Base-by-base conservation (phyloP, 1,140 invertebrate genomes). In the Pseudomyrmex cubaensis region DNA sequence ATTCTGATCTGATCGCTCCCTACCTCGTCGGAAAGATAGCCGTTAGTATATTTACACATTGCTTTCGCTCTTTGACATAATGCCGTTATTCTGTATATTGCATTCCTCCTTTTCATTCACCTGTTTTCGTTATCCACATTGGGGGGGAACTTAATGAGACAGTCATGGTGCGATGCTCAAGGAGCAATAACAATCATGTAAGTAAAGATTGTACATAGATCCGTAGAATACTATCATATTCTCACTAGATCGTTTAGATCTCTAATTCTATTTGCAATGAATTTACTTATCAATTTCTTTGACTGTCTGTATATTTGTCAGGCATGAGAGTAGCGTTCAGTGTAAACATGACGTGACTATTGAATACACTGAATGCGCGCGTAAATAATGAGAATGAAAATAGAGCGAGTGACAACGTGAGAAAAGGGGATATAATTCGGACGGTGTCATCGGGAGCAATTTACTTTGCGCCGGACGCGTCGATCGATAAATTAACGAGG, bases 1-100 rank as follows among this genome's bases (percentile, higher is more conserved):
- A 91, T 92, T 92, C 89, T 88, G 90, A 94, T 93, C 90, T 90
- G 90, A 93, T 93, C 92, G 92, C 92, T 93, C 85, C 84, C 83
- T 44, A 69, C 83, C 73, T 35, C 73, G 48, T 52, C 78, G 50
- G 35, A 50, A 78, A 74, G 76, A 13, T 77, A 63, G 72, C 76
- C 77, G 76, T 80, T 63, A 61, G 61, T 87, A 35, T 35, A 87
- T 87, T 87, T 87, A 75, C 87, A 66, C 52, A 59, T 46, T 83
- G 57, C 52, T 76, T 80, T 70, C 77, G 17, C 56, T 84, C 17
- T n/a, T 46, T 46, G 63, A 9, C 35, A 48, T 78, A 69, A 56
- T 46, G 54, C 52, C 64, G 64, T 69, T 80, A 61, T n/a, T 59
- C 44, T 50, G 35, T 59, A 15, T 46, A 15, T 46, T 80, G 57